Conservation (phyloP, 2,888 invertebrate genomes). For the Bombyx huttoni region DNA sequence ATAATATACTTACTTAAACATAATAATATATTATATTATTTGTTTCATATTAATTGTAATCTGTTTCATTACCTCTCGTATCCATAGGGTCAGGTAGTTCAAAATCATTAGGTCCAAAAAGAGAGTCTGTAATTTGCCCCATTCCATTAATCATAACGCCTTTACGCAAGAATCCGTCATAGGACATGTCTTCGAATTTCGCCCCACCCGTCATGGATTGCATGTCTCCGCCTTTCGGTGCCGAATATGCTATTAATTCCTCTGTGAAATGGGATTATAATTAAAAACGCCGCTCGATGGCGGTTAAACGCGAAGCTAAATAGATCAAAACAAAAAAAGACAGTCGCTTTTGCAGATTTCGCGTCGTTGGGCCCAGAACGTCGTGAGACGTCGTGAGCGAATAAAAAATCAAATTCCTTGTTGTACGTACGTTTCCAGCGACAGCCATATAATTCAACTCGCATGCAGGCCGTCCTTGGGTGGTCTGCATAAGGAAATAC, state of each 20-base stretch:
- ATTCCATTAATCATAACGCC: slow-evolving; percentile 77
- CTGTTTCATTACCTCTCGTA: slow-evolving; percentile 57
- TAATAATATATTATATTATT: too few species aligned
- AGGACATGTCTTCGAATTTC: slow-evolving; percentile 83
- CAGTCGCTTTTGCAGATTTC: slow-evolving; percentile 21
- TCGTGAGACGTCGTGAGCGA: slow-evolving; percentile 44
- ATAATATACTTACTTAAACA: too few species aligned
- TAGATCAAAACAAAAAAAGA: slow-evolving; percentile 5
- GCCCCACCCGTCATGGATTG: slow-evolving; percentile 77
- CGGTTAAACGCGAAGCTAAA: slow-evolving; percentile 27
- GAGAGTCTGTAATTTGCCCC: slow-evolving; percentile 86
- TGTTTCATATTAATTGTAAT: too few species aligned
- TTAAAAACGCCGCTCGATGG: slow-evolving; percentile 35
- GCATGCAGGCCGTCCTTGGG: slow-evolving; percentile 91
- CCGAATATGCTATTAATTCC: slow-evolving; percentile 76
- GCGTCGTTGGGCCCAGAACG: slow-evolving; percentile 38
- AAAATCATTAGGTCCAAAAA: slow-evolving; percentile 77
- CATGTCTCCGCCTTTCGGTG: slow-evolving; percentile 76
- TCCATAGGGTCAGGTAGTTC: slow-evolving; percentile 72
- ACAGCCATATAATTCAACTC: slow-evolving; percentile 93
- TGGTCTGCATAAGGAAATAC: slow-evolving; percentile 91
- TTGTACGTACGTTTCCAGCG: slow-evolving; percentile 66
- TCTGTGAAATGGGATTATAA: slow-evolving; percentile 62
- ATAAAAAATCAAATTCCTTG: slow-evolving; percentile 16
- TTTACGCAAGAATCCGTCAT: slow-evolving; percentile 78